A percentile compares a stretch with the other conserved stretches of the same genome.
Evolutionary conservation across 2,113 vertebrate genomes (phyloP).

Genomic region (Megaleporinus macrocephalus): DNA sequence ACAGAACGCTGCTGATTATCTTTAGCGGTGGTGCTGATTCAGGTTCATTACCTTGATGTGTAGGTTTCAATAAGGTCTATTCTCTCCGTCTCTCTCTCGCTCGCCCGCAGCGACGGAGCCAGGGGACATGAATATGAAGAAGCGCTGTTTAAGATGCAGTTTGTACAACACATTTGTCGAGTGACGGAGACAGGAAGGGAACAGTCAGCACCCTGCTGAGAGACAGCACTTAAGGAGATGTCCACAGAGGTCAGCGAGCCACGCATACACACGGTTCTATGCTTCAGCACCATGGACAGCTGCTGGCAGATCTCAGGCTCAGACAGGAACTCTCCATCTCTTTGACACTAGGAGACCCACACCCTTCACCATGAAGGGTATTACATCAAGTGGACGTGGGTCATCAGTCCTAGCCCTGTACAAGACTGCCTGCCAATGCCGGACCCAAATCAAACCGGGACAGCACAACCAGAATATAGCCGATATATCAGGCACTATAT

Average conservation of each 20-base stretch:
- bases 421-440: slow-evolving; percentile 10
- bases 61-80: neutral
- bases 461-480: neutral
- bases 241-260: slow-evolving; percentile 52
- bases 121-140: slow-evolving; percentile 62
- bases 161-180: slow-evolving; percentile 75
- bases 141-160: slow-evolving; percentile 68
- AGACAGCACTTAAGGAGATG: slow-evolving; percentile 62
- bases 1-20: neutral
- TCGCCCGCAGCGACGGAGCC: neutral
- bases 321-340: slow-evolving; percentile 42
- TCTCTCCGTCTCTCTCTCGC: neutral
- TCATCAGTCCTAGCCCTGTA: slow-evolving; percentile 37
- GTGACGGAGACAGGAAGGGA: slow-evolving; percentile 63
- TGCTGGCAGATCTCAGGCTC: slow-evolving; percentile 7
- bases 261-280: slow-evolving; percentile 37
- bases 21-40: neutral
- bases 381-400: slow-evolving; percentile 41
- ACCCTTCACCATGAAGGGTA: slow-evolving; percentile 8
- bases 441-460: slow-evolving; percentile 23
- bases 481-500: neutral
- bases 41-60: slow-evolving; percentile 2
- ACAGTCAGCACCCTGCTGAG: slow-evolving; percentile 73
- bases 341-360: slow-evolving; percentile 31
- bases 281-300: slow-evolving; percentile 8